phyloP scores from a whole-genome alignment of 2,888 invertebrate species.

The Macrosiphum euphorbiae region DNA sequence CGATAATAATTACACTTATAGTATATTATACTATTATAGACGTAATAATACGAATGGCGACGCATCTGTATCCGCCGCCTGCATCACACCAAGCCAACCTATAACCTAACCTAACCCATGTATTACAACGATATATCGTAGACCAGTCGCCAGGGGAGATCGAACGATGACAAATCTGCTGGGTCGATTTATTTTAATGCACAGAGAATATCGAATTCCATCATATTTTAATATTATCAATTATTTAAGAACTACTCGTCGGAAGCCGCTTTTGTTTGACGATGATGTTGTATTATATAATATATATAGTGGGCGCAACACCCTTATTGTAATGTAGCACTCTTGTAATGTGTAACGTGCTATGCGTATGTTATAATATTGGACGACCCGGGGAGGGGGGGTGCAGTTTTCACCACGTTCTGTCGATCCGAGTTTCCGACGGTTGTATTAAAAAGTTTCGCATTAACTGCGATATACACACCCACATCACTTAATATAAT shows the following conservation, averaged over 20 bases:
- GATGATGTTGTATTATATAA: neutral
- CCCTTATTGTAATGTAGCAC: too few relatives aligned
- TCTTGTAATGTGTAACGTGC: too few relatives aligned
- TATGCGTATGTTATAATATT: neutral
- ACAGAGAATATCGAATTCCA: neutral
- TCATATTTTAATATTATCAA: neutral
- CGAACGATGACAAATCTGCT: neutral
- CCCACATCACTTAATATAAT: neutral
- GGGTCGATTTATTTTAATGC: neutral
- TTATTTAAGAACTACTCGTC: neutral
- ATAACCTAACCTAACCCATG: too few relatives aligned
- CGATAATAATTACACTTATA: neutral
- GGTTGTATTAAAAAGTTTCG: neutral
- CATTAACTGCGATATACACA: neutral
- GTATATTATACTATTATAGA: neutral
- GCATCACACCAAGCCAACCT: neutral
- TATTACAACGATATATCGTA: neutral
- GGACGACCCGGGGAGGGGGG: neutral
- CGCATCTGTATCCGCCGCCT: neutral
- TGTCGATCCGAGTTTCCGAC: neutral
- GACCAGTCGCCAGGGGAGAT: neutral
- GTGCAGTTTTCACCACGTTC: neutral
- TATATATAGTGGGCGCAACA: neutral
- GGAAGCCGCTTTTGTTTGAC: neutral
- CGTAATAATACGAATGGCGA: too few relatives aligned